Conservation (phyloP, 2,888 invertebrate genomes). For the Rosalia funebris region DNA sequence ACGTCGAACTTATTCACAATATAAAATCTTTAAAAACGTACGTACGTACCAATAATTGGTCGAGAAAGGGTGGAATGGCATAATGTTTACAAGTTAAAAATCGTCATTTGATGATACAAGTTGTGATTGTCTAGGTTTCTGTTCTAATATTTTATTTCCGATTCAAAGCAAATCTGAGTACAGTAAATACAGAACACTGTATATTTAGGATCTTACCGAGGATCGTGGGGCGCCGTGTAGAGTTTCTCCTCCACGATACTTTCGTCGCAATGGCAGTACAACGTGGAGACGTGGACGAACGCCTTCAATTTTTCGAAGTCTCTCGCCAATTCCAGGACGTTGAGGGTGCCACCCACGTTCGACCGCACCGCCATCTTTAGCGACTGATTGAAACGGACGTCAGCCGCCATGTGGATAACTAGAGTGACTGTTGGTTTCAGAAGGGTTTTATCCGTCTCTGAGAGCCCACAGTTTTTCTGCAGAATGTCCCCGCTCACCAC, state of each 20-base stretch:
- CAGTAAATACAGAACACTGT: too few relatives aligned
- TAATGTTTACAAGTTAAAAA: too few relatives aligned
- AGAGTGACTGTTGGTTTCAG: slow-evolving; percentile 68
- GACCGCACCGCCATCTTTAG: slow-evolving; percentile 71
- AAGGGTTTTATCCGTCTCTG: slow-evolving; percentile 61
- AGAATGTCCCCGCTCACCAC: slow-evolving; percentile 67
- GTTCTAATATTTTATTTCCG: too few relatives aligned
- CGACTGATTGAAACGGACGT: slow-evolving; percentile 74
- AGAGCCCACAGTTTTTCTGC: slow-evolving; percentile 61
- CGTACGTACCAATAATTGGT: too few relatives aligned
- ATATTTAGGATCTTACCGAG: slow-evolving; percentile 52
- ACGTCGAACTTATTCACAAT: too few relatives aligned
- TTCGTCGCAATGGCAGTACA: slow-evolving; percentile 89
- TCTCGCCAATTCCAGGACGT: slow-evolving; percentile 48
- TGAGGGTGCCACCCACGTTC: slow-evolving; percentile 66
- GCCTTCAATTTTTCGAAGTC: slow-evolving; percentile 57
- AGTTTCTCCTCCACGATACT: slow-evolving; percentile 78
- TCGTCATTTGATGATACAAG: too few relatives aligned
- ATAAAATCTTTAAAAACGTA: too few relatives aligned
- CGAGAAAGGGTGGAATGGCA: too few relatives aligned
- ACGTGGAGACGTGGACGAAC: slow-evolving; percentile 88
- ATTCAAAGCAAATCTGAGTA: too few relatives aligned
- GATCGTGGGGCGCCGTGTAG: slow-evolving; percentile 70
- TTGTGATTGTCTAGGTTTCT: too few relatives aligned
- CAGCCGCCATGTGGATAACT: slow-evolving; percentile 79